Conservation (phyloP, 1,140 invertebrate genomes). For the Diplogasteroides magnus region DNA sequence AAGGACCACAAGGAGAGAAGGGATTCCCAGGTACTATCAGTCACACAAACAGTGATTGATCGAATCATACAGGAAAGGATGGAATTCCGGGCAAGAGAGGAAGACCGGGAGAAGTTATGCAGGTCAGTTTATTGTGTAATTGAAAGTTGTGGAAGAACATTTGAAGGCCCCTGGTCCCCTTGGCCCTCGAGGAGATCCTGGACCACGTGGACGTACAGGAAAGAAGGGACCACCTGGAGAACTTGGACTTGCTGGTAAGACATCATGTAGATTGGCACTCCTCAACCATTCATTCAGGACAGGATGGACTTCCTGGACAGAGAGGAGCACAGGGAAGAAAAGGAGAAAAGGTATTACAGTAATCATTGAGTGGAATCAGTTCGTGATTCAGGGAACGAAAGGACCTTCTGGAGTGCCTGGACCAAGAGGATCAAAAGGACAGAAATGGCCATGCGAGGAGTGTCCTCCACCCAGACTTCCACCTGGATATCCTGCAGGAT, state of each 20-base stretch:
- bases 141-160: too few relatives aligned
- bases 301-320: neutral
- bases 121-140: too few relatives aligned
- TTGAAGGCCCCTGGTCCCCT: neutral
- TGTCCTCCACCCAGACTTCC: neutral
- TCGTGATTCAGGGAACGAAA: neutral
- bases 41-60: too few relatives aligned
- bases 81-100: neutral
- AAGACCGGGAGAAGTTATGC: neutral
- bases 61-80: neutral
- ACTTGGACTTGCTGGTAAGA: neutral
- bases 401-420: neutral
- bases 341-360: too few relatives aligned
- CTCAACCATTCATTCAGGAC: too few relatives aligned
- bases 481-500: too few relatives aligned
- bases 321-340: neutral
- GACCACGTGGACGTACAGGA: neutral
- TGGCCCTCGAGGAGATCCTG: neutral
- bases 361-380: too few relatives aligned
- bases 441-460: neutral
- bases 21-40: too few relatives aligned
- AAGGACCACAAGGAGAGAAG: neutral
- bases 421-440: neutral
- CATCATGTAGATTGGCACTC: too few relatives aligned
- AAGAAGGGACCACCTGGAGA: neutral